Evolutionary conservation across 2,888 invertebrate genomes (phyloP).

Genomic region (Linnaemya tessellans): DNA sequence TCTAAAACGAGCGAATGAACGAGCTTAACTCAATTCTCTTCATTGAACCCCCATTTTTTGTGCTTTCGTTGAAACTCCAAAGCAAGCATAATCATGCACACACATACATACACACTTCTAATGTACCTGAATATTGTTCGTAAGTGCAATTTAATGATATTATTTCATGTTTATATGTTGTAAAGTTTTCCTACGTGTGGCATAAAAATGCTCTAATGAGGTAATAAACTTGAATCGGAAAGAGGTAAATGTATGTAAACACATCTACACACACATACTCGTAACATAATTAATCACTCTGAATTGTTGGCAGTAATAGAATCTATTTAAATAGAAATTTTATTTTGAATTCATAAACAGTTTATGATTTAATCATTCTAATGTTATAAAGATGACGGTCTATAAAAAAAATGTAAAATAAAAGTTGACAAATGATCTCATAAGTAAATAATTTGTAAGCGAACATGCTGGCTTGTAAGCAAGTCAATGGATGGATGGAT

Average conservation of each 20-base stretch:
- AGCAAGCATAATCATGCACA: no score
- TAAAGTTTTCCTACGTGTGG: neutral
- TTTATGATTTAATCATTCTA: constrained; percentile 9
- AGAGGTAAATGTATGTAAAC: neutral
- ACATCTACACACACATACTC: neutral
- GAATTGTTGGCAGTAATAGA: constrained; percentile 10
- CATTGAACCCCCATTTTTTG: no score
- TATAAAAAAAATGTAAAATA: neutral
- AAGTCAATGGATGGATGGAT: no score
- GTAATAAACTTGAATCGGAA: constrained; percentile 38
- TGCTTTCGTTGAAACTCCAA: neutral
- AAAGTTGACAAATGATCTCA: constrained; percentile 24
- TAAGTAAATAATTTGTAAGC: neutral
- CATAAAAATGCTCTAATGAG: constrained; percentile 14
- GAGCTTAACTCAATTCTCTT: no score
- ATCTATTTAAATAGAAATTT: neutral
- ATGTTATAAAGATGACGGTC: constrained; percentile 1
- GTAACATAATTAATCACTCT: constrained; percentile 37
- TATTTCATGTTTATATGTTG: constrained; percentile 38
- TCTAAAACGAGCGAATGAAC: no score
- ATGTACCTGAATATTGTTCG: neutral
- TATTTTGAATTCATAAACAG: constrained; percentile 3
- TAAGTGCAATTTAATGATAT: constrained; percentile 21
- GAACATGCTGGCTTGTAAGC: no score
- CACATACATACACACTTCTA: neutral